phyloP scores from a whole-genome alignment of 2,888 invertebrate genomes.

The Agrotis clavis region DNA sequence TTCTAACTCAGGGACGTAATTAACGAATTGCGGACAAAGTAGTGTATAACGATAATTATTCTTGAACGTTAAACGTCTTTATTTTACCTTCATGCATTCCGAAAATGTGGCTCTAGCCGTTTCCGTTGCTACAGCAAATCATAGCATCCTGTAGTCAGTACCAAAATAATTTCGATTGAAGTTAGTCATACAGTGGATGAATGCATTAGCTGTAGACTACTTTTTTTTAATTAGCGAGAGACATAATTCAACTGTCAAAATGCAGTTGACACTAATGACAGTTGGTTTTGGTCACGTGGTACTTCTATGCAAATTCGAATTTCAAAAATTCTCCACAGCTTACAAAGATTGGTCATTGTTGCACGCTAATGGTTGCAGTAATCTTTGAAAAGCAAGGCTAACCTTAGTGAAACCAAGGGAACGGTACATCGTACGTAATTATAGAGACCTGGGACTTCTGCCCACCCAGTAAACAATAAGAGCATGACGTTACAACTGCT shows the following conservation, averaged over 20 bases:
- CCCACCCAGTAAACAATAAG: constrained; percentile 48
- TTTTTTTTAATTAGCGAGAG: background rate
- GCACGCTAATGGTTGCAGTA: constrained; percentile 29
- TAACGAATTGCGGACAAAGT: constrained; percentile 47
- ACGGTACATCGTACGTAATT: constrained; percentile 40
- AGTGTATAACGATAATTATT: constrained; percentile 33
- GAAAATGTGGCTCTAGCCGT: constrained; percentile 48
- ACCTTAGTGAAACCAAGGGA: constrained; percentile 29
- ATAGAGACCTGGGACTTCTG: constrained; percentile 46
- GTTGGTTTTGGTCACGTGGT: background rate
- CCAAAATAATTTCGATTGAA: constrained; percentile 57
- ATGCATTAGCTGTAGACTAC: constrained; percentile 17
- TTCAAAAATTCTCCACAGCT: constrained; percentile 8
- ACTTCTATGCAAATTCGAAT: constrained; percentile 16
- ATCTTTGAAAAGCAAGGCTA: constrained; percentile 35
- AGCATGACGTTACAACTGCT: constrained; percentile 47
- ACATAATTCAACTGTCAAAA: constrained; percentile 8
- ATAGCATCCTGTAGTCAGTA: constrained; percentile 60
- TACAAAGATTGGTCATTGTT: constrained; percentile 1
- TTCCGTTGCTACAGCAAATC: constrained; percentile 57
- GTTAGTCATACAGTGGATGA: constrained; percentile 40
- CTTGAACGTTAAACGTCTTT: constrained; percentile 34
- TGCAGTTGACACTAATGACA: constrained; percentile 15
- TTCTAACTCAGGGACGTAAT: constrained; percentile 50
- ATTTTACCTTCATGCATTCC: constrained; percentile 56